phyloP scores from a whole-genome alignment of 2,888 invertebrate genomes.

The Trisateles emortualis region DNA sequence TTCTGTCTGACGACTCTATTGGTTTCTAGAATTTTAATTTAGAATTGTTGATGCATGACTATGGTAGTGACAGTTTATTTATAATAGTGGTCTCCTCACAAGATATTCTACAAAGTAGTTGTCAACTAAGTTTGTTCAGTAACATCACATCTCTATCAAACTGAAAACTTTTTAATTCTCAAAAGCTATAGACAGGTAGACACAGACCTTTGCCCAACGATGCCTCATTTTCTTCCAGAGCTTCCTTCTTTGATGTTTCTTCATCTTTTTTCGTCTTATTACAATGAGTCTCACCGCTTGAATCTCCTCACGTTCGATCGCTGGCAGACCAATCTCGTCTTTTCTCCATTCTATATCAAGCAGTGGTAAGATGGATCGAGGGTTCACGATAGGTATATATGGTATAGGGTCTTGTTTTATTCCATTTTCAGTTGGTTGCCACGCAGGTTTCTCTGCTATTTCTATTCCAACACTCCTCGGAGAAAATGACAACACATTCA shows the following conservation, averaged over 20 bases:
- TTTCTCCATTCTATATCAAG: constrained; percentile 73
- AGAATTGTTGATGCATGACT: too few species aligned
- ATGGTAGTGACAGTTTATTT: too few species aligned
- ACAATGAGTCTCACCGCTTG: constrained; percentile 91
- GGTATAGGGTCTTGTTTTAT: constrained; percentile 72
- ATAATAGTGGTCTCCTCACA: too few species aligned
- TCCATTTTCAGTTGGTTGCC: constrained; percentile 52
- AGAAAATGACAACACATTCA: constrained; percentile 60
- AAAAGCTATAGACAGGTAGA: too few species aligned
- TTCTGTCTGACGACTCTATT: too few species aligned
- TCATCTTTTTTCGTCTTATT: constrained; percentile 94
- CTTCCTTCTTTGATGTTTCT: constrained; percentile 94
- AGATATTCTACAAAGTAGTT: too few species aligned
- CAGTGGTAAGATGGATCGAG: constrained; percentile 76
- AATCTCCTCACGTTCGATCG: constrained; percentile 84
- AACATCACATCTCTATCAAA: too few species aligned
- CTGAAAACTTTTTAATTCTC: too few species aligned
- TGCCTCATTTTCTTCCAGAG: constrained; percentile 92
- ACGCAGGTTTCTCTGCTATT: constrained; percentile 62
- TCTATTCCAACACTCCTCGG: constrained; percentile 72
- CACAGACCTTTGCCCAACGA: constrained; percentile 88
- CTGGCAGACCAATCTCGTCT: constrained; percentile 83
- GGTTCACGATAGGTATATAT: constrained; percentile 78
- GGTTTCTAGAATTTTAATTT: too few species aligned
- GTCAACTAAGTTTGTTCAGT: too few species aligned